Base-by-base conservation (phyloP, 2,888 invertebrate genomes). In the Cynaeus angustus region DNA sequence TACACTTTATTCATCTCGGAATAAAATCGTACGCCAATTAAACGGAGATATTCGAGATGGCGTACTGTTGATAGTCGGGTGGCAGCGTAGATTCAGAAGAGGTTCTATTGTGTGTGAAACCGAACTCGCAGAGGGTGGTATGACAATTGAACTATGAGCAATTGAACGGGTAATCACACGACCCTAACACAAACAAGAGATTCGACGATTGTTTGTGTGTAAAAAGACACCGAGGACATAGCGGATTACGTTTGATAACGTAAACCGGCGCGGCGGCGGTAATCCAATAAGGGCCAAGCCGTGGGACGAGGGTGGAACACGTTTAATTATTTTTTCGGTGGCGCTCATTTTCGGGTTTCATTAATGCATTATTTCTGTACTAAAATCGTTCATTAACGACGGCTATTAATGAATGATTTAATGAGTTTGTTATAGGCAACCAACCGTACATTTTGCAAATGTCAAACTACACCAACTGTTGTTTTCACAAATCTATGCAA, bases 1-100 rank as follows among this genome's bases (percentile, higher is more conserved):
- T 74, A 75, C 75, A 75, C 72, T 76, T 73, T 75, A 76, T 76
- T 76, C 74, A 76, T 76, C 75, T 65, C 69, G 67, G 72, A 67
- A 12, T 59, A 41, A 43, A 58, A 61, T 43, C 46, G 30, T 14
- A 10, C 45, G 65, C 28, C 65, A 53, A 65, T 65, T 65, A 65
- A 43, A 43, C 56, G 16, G 55, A 46, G 53, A 65, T 45, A 55
- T 53, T 45, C 33, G 38, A 48, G 62, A 62, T 64, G 50, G 38
- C 53, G 41, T 26, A 62, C 41, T 43, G 28, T 14, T 59, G 45
- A 65, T 41, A 65, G 26, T 65, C 55, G 52, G 59, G 16, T 59
- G 12, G 41, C 41, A 41, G 38, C 10, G n/a, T n/a, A n/a, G n/a
- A n/a, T n/a, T n/a, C n/a, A n/a, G 41, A 13, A 41, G 41, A 10